Base-by-base conservation (phyloP, 2,113 vertebrate genomes). In the Cheirogaleus medius region DNA sequence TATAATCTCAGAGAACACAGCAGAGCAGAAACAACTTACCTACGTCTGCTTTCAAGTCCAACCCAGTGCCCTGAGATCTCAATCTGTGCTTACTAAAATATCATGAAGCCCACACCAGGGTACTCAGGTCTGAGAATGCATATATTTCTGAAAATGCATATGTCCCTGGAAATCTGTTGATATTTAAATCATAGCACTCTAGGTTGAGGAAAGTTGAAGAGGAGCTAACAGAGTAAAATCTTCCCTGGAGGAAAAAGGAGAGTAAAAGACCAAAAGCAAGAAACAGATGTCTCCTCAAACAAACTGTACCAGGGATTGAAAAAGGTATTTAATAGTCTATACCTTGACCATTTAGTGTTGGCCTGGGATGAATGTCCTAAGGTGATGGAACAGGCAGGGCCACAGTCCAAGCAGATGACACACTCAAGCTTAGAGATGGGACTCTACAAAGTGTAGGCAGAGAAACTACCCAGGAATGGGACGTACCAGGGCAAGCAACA, bases 121-220 rank as follows among this genome's bases (percentile, higher is more conserved):
- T 32, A 56, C 9, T 49, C 39, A 56, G 34, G 15, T 60, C 58
- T 93, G 37, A 81, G 44, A 93, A 90, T 17, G 11, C 1, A 52
- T 63, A 17, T 77, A 25, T 66, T 47, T 52, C 74, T 88, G 69
- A 58, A n/a, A 76, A 44, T 76, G 42, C 73, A 47, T 76, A 76
- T 34, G n/a, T 76, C 23, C 86, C 44, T 93, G 39, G 44, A 93
- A 87, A 76, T 87, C 15, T 44, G 42, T 73, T 92, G 66, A 49
- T 85, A 66, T 64, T 96, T 96, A 89, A 91, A 71, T 63, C 10
- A 77, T 47, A 77, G 44, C 73, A 44, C 42, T 74, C 42, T 74
- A 64, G 8, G 15, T 39, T 87, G 83, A 32, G 37, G 54, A 71
- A 96, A 82, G n/a, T 29, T 90, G 71, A 95, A 95, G 44, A 94